These are phyloP conservation scores for Perizoma affinitatum DNA, from an alignment of 2,888 invertebrate genomes.

Conservation along the genomic window DNA sequence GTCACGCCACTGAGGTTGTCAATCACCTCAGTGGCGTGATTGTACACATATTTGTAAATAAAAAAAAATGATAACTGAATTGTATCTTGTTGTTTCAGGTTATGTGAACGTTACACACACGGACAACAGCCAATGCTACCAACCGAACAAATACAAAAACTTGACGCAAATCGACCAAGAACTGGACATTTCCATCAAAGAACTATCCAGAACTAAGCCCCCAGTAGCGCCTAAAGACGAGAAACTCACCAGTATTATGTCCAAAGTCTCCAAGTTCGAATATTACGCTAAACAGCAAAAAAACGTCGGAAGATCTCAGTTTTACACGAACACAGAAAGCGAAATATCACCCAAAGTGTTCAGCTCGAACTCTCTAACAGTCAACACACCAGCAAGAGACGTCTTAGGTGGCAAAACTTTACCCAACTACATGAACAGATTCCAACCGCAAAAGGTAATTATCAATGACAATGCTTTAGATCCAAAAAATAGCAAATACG, in stretches of 20 bases:
- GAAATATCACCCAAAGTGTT: slow-evolving; percentile 91
- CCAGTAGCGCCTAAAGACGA: slow-evolving; percentile 86
- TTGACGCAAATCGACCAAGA: slow-evolving; percentile 73
- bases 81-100: slow-evolving; percentile 49
- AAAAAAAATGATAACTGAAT: too few species aligned
- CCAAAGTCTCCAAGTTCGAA: slow-evolving; percentile 92
- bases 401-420: slow-evolving; percentile 87
- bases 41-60: too few species aligned
- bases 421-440: slow-evolving; percentile 85
- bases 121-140: slow-evolving; percentile 65
- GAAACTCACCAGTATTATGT: slow-evolving; percentile 84
- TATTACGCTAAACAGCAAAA: slow-evolving; percentile 88
- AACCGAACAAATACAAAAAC: slow-evolving; percentile 73
- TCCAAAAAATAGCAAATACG: slow-evolving; percentile 68
- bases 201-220: slow-evolving; percentile 85
- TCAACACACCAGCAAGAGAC: slow-evolving; percentile 92
- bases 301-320: slow-evolving; percentile 73
- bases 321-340: slow-evolving; percentile 70
- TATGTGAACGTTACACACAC: slow-evolving; percentile 58
- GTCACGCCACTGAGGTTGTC: neutral
- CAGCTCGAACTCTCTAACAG: slow-evolving; percentile 89
- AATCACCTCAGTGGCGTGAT: too few species aligned
- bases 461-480: slow-evolving; percentile 67
- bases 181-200: slow-evolving; percentile 74
- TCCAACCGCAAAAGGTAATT: slow-evolving; percentile 53